Conservation (phyloP, 1,140 invertebrate species). For the Hetaerina americana region DNA sequence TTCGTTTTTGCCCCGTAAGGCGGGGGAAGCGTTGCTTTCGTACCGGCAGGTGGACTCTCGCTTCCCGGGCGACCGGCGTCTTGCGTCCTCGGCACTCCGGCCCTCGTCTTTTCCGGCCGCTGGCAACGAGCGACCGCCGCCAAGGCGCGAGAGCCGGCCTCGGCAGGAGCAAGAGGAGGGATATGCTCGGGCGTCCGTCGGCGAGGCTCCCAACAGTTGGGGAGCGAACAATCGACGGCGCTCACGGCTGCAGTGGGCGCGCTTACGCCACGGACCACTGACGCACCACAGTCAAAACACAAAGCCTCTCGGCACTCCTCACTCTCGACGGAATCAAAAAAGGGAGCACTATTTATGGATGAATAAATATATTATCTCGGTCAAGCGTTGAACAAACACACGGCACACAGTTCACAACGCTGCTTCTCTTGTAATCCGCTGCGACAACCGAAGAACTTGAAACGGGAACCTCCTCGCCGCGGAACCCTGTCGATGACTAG, state of each 20-base stretch:
- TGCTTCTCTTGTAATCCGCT: background rate
- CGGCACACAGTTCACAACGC: background rate
- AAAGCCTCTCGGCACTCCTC: background rate
- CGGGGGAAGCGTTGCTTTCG: background rate
- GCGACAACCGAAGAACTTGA: background rate
- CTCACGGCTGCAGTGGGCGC: background rate
- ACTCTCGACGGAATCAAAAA: too few species aligned
- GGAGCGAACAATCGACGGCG: background rate
- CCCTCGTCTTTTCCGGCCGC: background rate
- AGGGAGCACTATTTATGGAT: too few species aligned
- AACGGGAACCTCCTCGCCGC: background rate
- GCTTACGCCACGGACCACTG: background rate
- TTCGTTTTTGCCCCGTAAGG: too few species aligned
- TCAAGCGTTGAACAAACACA: background rate
- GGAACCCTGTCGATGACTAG: background rate
- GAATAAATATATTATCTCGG: too few species aligned
- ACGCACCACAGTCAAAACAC: background rate
- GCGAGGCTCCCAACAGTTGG: background rate
- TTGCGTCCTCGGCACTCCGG: background rate
- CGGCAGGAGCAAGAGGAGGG: too few species aligned
- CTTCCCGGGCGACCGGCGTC: background rate
- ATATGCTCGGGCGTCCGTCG: background rate
- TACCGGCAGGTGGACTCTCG: background rate
- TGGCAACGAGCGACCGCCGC: background rate
- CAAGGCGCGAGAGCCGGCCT: too few species aligned